A percentile compares a stretch with the other conserved stretches of the same genome.
These are phyloP conservation scores for Carassius auratus DNA, from an alignment of 2,113 vertebrate genomes.

Conservation along the genomic window DNA sequence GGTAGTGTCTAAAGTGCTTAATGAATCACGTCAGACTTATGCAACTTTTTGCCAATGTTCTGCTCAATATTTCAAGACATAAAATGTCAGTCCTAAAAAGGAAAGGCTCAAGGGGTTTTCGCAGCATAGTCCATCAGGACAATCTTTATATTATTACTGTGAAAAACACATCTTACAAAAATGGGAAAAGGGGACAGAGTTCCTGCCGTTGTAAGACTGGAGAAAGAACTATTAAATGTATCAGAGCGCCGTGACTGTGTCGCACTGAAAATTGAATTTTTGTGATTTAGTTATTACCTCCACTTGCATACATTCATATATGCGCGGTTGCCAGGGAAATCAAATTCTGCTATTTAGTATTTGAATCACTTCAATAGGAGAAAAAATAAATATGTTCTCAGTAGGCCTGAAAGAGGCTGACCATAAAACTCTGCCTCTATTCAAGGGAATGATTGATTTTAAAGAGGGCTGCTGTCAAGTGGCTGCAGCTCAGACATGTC, in stretches of 20 bases:
- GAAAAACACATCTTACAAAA: slow-evolving; percentile 1
- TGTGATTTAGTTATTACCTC: slow-evolving; percentile 13
- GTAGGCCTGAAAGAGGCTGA: slow-evolving; percentile 12
- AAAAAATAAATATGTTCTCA: neutral
- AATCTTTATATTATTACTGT: slow-evolving; percentile 5
- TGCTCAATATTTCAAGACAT: neutral
- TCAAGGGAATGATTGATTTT: slow-evolving; percentile 28
- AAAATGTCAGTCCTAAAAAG: slow-evolving; percentile 1
- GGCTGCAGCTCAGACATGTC: slow-evolving; percentile 18
- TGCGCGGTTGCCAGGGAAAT: neutral
- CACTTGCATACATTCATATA: neutral
- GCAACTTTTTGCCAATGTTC: neutral
- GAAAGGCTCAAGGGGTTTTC: neutral
- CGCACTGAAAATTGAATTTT: neutral
- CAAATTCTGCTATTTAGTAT: slow-evolving; percentile 15
- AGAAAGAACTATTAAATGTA: slow-evolving; percentile 14
- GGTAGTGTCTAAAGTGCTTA: neutral
- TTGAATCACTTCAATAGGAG: neutral
- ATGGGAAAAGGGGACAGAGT: neutral
- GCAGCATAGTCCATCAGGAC: neutral
- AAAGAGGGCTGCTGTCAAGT: slow-evolving; percentile 17
- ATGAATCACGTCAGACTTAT: neutral
- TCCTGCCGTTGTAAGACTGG: neutral
- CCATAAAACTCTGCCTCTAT: slow-evolving; percentile 2
- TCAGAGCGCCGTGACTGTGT: neutral